Evolutionary conservation across 2,888 invertebrate species (phyloP), one percentile per base, ranked within the genome.

Genomic region (Drosophila bunnanda): DNA sequence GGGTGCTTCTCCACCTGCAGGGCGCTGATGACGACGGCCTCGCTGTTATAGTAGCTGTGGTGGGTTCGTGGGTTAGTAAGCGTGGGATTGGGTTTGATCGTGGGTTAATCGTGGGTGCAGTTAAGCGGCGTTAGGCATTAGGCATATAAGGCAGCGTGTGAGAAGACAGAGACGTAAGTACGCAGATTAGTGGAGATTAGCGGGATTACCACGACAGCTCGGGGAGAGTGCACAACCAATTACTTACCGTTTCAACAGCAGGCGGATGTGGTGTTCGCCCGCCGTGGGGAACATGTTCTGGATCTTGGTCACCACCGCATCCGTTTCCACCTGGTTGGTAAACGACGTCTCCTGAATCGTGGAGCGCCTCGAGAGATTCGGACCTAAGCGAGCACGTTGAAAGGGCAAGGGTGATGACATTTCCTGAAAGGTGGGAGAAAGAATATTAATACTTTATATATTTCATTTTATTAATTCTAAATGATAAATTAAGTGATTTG

Each of bases 1-100:
- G 97, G 97, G 93, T 97, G 96, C 92, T 97, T 98, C 92, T 98
- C 98, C 81, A 98, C 97, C 94, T 98, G 97, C 71, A 98, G 94
- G 59, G 98, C 97, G 92, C 97, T 97, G 93, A 98, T 96, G 68
- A 98, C 98, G 80, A 98, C 96, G 69, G 97, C 97, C 93, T 97
- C 97, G 79, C 98, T 95, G 92, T 97, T 97, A 93, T 98, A 97
- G 93, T 98, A 98, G 93, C 98, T 98, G 71, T 28, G 41, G 71
- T 28, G 41, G 52, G 32, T 38, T 59, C n/a, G 60, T 41, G 54
- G 59, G 66, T 78, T 74, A 71, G 73, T 80, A 75, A 69, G 72
- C 65, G 59, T 72, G 75, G 66, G 60, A 60, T 53, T 46, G 65
- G 43, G 56, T 38, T 32, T 32, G 50, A 50, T 66, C 43, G 60